Conservation (phyloP, 2,888 invertebrate species). For the Ectobius pallidus region DNA sequence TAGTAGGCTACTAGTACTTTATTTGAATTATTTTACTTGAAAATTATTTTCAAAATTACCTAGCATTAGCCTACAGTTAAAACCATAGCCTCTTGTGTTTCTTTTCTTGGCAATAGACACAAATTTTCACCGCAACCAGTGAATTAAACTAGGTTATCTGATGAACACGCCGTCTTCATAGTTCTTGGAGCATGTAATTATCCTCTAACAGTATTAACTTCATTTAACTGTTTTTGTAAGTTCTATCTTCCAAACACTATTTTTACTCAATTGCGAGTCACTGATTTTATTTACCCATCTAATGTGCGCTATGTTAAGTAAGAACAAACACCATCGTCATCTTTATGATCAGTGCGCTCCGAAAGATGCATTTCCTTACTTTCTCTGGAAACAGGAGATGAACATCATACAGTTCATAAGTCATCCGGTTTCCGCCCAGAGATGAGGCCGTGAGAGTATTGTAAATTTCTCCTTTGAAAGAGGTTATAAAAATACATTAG, state of each 20-base stretch:
- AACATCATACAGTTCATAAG: background rate
- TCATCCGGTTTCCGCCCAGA: background rate
- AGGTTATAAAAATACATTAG: slow-evolving; percentile 3
- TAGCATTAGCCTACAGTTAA: too few species aligned
- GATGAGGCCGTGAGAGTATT: background rate
- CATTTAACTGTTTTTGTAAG: background rate
- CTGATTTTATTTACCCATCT: background rate
- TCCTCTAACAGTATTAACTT: background rate
- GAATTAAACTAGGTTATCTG: background rate
- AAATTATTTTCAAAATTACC: too few species aligned
- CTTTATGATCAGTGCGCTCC: background rate
- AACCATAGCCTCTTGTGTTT: too few species aligned
- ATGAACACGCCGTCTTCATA: background rate
- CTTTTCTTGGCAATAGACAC: too few species aligned
- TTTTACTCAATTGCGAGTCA: background rate
- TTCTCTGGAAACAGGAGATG: background rate
- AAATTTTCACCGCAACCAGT: too few species aligned
- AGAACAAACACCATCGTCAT: background rate
- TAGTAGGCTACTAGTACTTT: too few species aligned
- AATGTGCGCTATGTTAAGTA: too few species aligned
- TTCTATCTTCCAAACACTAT: background rate
- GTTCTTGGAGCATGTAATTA: background rate
- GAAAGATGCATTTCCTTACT: background rate
- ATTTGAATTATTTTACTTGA: too few species aligned
- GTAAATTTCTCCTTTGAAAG: slow-evolving; percentile 2